These are phyloP conservation scores for Propsilocerus akamusi DNA, from an alignment of 1,140 invertebrate species.

Conservation along the genomic window DNA sequence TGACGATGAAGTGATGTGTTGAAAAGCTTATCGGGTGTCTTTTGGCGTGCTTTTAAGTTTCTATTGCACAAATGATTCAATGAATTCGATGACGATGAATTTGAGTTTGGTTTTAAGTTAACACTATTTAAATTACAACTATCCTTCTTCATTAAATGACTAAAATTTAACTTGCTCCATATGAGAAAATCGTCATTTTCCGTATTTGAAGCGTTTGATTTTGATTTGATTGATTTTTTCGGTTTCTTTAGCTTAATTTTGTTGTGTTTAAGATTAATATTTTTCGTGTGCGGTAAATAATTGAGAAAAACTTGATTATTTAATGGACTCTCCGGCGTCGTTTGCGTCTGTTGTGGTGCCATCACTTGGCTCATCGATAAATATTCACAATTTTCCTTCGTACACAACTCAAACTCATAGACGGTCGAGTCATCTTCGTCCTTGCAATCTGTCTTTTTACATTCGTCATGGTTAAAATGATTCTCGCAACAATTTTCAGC, in stretches of 20 bases:
- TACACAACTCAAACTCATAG: background rate
- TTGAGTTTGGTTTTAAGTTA: background rate
- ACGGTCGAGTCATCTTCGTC: background rate
- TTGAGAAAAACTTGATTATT: background rate
- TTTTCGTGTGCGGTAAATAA: background rate
- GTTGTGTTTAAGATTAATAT: background rate
- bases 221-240: background rate
- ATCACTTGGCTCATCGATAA: background rate
- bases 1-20: background rate
- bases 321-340: background rate
- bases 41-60: background rate
- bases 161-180: background rate
- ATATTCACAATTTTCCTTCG: conserved; percentile 1
- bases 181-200: background rate
- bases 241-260: background rate
- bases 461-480: background rate
- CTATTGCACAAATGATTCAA: background rate
- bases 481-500: conserved; percentile 5
- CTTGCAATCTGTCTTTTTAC: background rate
- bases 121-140: conserved; percentile 1
- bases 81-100: background rate
- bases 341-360: background rate
- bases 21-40: background rate
- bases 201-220: background rate
- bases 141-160: background rate